Percentiles rank a stretch among this genome's conserved stretches.
Evolutionary conservation across 2,888 invertebrate species (phyloP).

Genomic region (Spisula subtruncata): DNA sequence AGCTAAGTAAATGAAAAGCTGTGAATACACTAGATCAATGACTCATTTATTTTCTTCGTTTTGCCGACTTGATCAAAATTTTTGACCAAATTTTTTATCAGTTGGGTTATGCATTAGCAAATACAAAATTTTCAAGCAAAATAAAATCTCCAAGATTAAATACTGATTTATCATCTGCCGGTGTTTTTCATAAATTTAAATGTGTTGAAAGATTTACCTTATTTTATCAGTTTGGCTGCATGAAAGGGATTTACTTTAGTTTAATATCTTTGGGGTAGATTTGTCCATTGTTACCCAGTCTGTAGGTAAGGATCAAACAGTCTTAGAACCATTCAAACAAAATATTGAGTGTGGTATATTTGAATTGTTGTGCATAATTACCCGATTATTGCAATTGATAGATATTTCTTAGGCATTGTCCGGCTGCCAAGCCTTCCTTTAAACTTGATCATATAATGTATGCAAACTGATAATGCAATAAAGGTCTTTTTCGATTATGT

Average conservation of each 20-base stretch:
- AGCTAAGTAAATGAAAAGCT: neutral
- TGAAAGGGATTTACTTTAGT: constrained; percentile 28
- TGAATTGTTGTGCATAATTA: neutral
- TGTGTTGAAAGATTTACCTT: constrained; percentile 30
- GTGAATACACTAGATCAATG: constrained; percentile 13
- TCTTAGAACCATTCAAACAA: constrained; percentile 29
- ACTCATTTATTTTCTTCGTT: constrained; percentile 23
- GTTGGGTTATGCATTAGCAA: constrained; percentile 6
- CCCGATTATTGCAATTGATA: neutral
- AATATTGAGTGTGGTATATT: constrained; percentile 17
- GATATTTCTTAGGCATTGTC: constrained; percentile 16
- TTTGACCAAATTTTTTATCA: constrained; percentile 27
- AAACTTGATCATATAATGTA: neutral
- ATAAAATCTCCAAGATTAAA: constrained; percentile 35
- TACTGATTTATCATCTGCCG: constrained; percentile 33
- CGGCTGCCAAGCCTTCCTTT: neutral
- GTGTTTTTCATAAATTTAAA: constrained; percentile 29
- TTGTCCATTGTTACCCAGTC: constrained; percentile 38
- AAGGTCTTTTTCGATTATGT: neutral
- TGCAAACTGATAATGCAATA: too few relatives aligned
- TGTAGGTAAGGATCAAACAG: constrained; percentile 33
- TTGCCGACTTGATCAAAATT: neutral
- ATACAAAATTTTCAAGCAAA: neutral
- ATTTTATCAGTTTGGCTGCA: constrained; percentile 33
- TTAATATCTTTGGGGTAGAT: constrained; percentile 39